Evolutionary conservation across 2,888 invertebrate genomes (phyloP).

Genomic region (Zaprionus bogoriensis): DNA sequence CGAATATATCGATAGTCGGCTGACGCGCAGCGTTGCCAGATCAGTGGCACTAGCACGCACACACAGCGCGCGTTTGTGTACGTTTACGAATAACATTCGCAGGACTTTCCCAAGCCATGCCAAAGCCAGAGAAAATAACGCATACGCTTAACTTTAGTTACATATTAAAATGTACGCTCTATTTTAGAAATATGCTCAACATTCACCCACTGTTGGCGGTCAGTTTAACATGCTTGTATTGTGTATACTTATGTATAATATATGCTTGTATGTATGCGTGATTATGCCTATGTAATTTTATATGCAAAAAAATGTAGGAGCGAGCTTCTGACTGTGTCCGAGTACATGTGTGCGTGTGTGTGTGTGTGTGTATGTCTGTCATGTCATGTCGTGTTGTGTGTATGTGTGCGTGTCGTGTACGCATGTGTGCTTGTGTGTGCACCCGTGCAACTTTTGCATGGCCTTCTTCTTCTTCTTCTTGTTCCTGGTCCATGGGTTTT

Average conservation of each 20-base stretch:
- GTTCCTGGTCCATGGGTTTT: background rate
- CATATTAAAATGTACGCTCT: constrained; percentile 35
- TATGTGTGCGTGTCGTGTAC: constrained; percentile 1
- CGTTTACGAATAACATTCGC: background rate
- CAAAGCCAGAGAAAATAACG: background rate
- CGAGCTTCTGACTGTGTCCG: constrained; percentile 14
- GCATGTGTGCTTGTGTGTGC: background rate
- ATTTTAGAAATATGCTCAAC: constrained; percentile 16
- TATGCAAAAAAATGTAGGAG: constrained; percentile 28
- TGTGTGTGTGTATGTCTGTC: constrained; percentile 2
- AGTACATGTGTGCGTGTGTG: constrained; percentile 3
- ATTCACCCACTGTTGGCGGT: background rate
- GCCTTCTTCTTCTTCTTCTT: constrained; percentile 2
- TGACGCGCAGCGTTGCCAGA: constrained; percentile 32
- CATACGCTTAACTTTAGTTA: constrained; percentile 19
- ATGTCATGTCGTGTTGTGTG: background rate
- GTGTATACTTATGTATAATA: constrained; percentile 6
- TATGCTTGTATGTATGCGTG: constrained; percentile 10
- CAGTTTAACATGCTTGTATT: constrained; percentile 10
- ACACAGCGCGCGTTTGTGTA: background rate
- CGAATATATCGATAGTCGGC: constrained; percentile 31
- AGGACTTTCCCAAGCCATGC: background rate
- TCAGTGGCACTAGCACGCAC: background rate
- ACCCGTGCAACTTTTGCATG: constrained; percentile 9
- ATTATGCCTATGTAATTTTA: constrained; percentile 24